Evolutionary conservation across 2,888 invertebrate species (phyloP).

Genomic region (Lasioglossum morio): DNA sequence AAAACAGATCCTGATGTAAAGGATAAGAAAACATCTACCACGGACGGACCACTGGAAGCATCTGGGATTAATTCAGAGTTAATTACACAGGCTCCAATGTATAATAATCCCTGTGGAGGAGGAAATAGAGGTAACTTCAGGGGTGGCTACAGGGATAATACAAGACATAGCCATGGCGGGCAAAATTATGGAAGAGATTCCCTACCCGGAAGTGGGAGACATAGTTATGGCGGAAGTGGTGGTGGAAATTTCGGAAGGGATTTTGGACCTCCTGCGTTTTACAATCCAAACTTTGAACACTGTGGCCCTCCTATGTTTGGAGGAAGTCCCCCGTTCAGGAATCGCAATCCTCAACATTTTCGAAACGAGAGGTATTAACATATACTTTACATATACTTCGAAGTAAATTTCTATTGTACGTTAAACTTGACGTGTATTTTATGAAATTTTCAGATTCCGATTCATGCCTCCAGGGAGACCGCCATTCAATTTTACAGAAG

Average conservation of each 20-base stretch:
- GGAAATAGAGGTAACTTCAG: conserved; percentile 80
- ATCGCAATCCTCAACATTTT: conserved; percentile 80
- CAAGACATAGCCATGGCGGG: conserved; percentile 79
- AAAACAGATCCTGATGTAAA: conserved; percentile 21
- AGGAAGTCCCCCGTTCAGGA: conserved; percentile 76
- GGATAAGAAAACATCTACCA: conserved; percentile 22
- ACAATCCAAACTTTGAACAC: conserved; percentile 78
- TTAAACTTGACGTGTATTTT: background rate
- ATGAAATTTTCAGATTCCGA: conserved; percentile 43
- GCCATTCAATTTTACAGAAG: conserved; percentile 53
- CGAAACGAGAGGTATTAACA: conserved; percentile 69
- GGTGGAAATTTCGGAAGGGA: conserved; percentile 77
- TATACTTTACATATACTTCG: background rate
- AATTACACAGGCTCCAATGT: conserved; percentile 87
- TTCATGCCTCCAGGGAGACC: conserved; percentile 67
- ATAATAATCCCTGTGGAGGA: conserved; percentile 87
- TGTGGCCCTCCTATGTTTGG: conserved; percentile 76
- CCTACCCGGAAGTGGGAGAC: conserved; percentile 78
- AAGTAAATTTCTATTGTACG: background rate
- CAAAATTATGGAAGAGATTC: conserved; percentile 85
- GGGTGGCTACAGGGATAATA: conserved; percentile 77
- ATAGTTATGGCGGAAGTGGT: conserved; percentile 84
- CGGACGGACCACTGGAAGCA: conserved; percentile 74
- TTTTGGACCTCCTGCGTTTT: conserved; percentile 77
- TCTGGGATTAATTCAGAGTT: conserved; percentile 77